These are phyloP conservation scores for Beaufortia kweichowensis DNA, from an alignment of 2,113 vertebrate species.

Conservation along the genomic window DNA sequence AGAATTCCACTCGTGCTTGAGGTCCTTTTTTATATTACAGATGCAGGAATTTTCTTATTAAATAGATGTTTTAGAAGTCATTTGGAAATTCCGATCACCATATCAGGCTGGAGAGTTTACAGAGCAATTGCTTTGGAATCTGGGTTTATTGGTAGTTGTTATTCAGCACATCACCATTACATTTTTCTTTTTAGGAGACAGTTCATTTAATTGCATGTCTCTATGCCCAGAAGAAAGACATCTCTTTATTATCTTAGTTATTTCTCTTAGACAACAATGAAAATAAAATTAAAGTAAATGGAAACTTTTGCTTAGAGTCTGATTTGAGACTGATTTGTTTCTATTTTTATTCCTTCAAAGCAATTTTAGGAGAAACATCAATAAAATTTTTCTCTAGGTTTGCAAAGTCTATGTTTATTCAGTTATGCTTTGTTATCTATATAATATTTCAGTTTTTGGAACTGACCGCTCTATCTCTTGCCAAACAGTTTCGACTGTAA, in stretches of 20 bases:
- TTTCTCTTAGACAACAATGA: too few species aligned
- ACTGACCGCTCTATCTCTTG: neutral
- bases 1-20: slow-evolving; percentile 41
- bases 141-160: neutral
- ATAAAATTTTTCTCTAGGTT: neutral
- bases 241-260: too few species aligned
- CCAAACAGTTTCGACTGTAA: neutral
- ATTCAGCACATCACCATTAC: neutral
- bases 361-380: too few species aligned
- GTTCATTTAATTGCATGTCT: neutral
- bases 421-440: neutral
- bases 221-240: too few species aligned
- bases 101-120: neutral
- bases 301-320: too few species aligned
- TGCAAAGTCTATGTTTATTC: neutral
- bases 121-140: neutral
- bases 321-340: too few species aligned
- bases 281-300: too few species aligned
- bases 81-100: neutral
- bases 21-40: slow-evolving; percentile 15
- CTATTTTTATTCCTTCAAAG: too few species aligned
- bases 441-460: neutral
- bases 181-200: neutral
- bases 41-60: too few species aligned
- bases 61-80: neutral